phyloP scores from a whole-genome alignment of 2,888 invertebrate species.

The Teinopalpus imperialis region DNA sequence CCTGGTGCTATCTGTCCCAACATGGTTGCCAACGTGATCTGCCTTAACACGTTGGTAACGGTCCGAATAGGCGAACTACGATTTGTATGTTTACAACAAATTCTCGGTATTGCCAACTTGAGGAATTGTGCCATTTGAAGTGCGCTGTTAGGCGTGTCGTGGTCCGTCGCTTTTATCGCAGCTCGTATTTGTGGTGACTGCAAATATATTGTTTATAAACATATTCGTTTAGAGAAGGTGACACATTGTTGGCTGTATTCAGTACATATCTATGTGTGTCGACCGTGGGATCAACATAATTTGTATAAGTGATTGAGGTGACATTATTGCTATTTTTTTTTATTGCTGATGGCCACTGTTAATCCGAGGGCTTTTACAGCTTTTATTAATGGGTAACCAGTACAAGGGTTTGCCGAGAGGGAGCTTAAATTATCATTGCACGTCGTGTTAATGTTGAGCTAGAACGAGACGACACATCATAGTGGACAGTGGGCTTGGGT shows the following conservation, averaged over 20 bases:
- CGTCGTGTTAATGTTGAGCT: too few species aligned
- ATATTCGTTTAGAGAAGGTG: background rate
- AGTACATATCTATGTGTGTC: too few species aligned
- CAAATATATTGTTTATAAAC: conserved; percentile 1
- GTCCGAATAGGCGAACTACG: background rate
- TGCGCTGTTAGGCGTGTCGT: conserved; percentile 2
- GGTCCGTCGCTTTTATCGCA: conserved; percentile 10
- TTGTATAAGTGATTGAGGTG: too few species aligned
- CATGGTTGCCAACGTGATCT: conserved; percentile 14
- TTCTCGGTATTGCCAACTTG: conserved; percentile 14
- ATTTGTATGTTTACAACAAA: conserved; percentile 24
- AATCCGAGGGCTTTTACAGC: too few species aligned
- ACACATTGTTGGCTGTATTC: background rate
- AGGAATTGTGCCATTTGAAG: conserved; percentile 9
- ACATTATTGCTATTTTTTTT: too few species aligned
- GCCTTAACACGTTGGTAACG: conserved; percentile 12
- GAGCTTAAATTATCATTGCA: too few species aligned
- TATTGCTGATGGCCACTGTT: too few species aligned
- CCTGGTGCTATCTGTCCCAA: conserved; percentile 1
- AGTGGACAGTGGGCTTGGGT: too few species aligned
- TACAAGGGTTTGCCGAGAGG: too few species aligned
- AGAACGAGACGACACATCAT: too few species aligned
- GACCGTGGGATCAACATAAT: too few species aligned
- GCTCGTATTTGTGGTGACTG: background rate
- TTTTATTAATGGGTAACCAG: too few species aligned